Percentiles rank a stretch among this genome's conserved stretches.
phyloP scores from a whole-genome alignment of 2,888 invertebrate genomes.

The Euphydryas editha region DNA sequence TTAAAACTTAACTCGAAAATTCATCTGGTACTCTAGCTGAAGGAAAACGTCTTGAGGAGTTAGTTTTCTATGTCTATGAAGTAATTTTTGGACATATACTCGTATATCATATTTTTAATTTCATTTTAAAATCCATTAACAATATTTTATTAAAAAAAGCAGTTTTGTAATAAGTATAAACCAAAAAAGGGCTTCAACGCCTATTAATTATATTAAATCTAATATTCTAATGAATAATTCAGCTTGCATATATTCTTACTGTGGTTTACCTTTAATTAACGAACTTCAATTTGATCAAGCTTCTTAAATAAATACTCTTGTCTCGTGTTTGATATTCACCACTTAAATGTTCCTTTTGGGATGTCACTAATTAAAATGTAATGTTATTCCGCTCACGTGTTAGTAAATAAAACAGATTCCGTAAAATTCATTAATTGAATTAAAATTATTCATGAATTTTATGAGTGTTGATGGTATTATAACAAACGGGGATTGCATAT shows the following conservation, averaged over 20 bases:
- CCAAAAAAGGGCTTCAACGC: background rate
- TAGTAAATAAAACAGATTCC: conserved; percentile 10
- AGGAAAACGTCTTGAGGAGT: no score
- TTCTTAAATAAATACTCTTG: background rate
- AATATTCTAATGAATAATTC: conserved; percentile 7
- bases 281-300: conserved; percentile 13
- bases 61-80: no score
- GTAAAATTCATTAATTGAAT: conserved; percentile 13
- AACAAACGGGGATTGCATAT: conserved; percentile 7
- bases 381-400: conserved; percentile 13
- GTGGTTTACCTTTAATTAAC: conserved; percentile 26
- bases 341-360: conserved; percentile 2
- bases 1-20: no score
- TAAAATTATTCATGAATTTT: conserved; percentile 13
- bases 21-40: no score
- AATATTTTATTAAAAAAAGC: no score
- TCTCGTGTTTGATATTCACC: conserved; percentile 9
- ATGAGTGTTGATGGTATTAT: conserved; percentile 5
- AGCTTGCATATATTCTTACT: conserved; percentile 10
- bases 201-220: background rate
- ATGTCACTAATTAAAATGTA: conserved; percentile 7
- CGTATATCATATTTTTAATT: no score
- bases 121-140: background rate
- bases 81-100: no score
- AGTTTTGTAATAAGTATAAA: background rate